Percentiles rank a stretch among this genome's conserved stretches.
Conservation (phyloP, 2,888 invertebrate genomes). For the Argyresthia goedartella region DNA sequence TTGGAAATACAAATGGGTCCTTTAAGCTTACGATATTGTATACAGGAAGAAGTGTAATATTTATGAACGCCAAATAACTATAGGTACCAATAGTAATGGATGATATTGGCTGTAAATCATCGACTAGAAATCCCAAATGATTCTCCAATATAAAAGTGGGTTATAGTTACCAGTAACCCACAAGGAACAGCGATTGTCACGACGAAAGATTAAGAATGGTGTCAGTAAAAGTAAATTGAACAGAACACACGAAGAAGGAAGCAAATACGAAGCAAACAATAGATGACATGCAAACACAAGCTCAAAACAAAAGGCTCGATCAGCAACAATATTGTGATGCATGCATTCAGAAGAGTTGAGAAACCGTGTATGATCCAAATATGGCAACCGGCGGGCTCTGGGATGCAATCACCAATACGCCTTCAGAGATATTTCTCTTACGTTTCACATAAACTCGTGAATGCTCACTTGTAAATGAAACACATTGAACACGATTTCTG, state of each 20-base stretch:
- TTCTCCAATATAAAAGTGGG: background rate
- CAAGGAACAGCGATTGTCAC: too few species aligned
- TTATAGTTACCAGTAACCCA: background rate
- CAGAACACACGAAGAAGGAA: background rate
- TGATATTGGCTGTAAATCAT: too few species aligned
- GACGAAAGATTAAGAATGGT: background rate
- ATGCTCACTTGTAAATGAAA: background rate
- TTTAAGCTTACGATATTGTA: background rate
- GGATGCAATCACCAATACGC: background rate
- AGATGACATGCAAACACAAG: background rate
- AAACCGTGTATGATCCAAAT: constrained; percentile 3
- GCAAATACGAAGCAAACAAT: too few species aligned
- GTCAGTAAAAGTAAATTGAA: background rate
- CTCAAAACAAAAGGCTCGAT: background rate
- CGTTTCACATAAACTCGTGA: background rate
- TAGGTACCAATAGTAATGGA: too few species aligned
- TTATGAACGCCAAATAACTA: too few species aligned
- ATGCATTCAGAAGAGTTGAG: constrained; percentile 2
- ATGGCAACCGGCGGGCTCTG: background rate
- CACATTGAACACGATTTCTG: background rate
- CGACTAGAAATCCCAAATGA: too few species aligned
- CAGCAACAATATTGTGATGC: constrained; percentile 4
- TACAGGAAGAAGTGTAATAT: too few species aligned
- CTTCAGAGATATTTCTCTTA: background rate
- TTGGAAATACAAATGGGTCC: background rate